These are phyloP conservation scores for Rhinophrynus dorsalis DNA, from an alignment of 2,797 vertebrate genomes.

Conservation along the genomic window DNA sequence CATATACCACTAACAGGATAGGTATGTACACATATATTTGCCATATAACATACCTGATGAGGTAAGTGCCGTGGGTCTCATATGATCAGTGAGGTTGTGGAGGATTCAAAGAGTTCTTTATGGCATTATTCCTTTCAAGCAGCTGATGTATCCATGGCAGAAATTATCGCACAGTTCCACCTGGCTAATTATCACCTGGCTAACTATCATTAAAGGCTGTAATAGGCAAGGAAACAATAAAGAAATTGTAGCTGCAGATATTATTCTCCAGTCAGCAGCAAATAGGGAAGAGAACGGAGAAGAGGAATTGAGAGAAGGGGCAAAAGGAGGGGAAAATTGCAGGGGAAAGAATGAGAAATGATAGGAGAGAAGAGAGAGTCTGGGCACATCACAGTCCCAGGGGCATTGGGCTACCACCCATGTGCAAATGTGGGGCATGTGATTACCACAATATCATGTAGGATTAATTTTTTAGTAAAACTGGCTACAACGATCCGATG, in stretches of 20 bases:
- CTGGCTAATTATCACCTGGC: constrained; percentile 72
- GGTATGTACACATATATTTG: too few relatives aligned
- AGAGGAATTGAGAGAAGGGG: neutral
- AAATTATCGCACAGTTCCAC: constrained; percentile 98
- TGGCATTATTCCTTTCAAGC: constrained; percentile 99
- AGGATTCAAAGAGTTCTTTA: constrained; percentile 97
- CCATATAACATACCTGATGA: neutral
- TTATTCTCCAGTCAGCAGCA: constrained; percentile 94
- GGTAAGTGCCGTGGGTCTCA: constrained; percentile 73
- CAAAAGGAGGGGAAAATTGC: neutral
- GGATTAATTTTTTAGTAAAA: too few relatives aligned
- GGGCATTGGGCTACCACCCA: neutral
- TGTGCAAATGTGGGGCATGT: too few relatives aligned
- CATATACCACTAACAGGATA: too few relatives aligned
- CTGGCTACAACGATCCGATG: too few relatives aligned
- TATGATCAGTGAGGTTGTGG: constrained; percentile 98
- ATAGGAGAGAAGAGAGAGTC: neutral
- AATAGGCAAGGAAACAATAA: constrained; percentile 92
- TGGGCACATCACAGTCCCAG: too few relatives aligned
- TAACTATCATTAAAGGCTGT: constrained; percentile 82
- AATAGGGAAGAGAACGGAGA: constrained; percentile 72
- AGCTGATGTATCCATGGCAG: constrained; percentile 99
- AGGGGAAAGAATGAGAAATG: too few relatives aligned
- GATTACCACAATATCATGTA: too few relatives aligned
- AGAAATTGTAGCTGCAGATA: constrained; percentile 86